Conservation (phyloP, 2,888 invertebrate genomes). For the Polydrusus tereticollis region DNA sequence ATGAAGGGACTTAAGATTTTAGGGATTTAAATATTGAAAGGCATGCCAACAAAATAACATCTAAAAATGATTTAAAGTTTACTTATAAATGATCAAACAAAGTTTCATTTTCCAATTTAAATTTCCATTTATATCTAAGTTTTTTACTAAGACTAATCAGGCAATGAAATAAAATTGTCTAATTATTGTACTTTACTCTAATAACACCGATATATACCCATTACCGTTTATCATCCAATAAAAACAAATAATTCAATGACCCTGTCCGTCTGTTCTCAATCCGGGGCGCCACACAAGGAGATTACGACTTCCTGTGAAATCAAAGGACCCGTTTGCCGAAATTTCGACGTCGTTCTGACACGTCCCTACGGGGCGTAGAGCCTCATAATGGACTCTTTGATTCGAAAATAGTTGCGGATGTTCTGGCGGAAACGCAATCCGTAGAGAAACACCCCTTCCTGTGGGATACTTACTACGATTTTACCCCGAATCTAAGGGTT, state of each 20-base stretch:
- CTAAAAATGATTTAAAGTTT: too few species aligned
- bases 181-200: too few species aligned
- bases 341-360: constrained; percentile 32
- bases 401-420: constrained; percentile 40
- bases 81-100: too few species aligned
- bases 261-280: background rate
- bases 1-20: too few species aligned
- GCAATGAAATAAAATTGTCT: too few species aligned
- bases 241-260: constrained; percentile 4
- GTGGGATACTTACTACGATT: constrained; percentile 54
- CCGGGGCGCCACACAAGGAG: constrained; percentile 40
- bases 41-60: too few species aligned
- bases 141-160: too few species aligned
- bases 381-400: constrained; percentile 40
- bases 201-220: too few species aligned
- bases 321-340: constrained; percentile 40
- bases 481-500: constrained; percentile 34
- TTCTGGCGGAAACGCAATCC: constrained; percentile 58
- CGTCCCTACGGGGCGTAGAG: constrained; percentile 30
- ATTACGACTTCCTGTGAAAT: constrained; percentile 43
- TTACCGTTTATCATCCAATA: background rate
- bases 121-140: too few species aligned
- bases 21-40: too few species aligned
- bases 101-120: too few species aligned
- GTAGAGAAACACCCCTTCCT: constrained; percentile 62